Evolutionary conservation across 1,140 invertebrate species (phyloP).

Genomic region (Drosophila miranda): DNA sequence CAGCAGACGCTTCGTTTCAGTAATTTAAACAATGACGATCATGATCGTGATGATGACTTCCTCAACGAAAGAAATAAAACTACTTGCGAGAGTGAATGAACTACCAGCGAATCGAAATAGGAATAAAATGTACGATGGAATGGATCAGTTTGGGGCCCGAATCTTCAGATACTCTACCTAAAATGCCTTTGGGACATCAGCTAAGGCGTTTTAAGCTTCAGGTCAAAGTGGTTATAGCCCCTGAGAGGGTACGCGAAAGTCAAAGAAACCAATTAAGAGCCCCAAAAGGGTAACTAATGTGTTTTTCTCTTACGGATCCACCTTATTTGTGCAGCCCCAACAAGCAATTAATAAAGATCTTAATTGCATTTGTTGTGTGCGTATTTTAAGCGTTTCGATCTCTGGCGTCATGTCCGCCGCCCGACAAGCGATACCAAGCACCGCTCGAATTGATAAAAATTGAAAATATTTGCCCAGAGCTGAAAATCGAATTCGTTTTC

Average conservation of each 20-base stretch:
- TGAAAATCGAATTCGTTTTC: slow-evolving; percentile 46
- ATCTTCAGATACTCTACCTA: too few relatives aligned
- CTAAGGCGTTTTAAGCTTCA: too few relatives aligned
- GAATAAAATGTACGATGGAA: too few relatives aligned
- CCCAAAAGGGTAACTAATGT: slow-evolving; percentile 5
- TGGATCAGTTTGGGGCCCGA: too few relatives aligned
- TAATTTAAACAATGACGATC: slow-evolving; percentile 31
- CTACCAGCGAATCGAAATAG: slow-evolving; percentile 19
- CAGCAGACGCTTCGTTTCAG: slow-evolving; percentile 41
- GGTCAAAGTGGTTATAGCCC: too few relatives aligned
- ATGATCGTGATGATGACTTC: slow-evolving; percentile 44
- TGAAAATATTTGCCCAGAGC: slow-evolving; percentile 56
- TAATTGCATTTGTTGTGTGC: slow-evolving; percentile 40
- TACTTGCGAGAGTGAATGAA: slow-evolving; percentile 59
- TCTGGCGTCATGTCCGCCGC: slow-evolving; percentile 39
- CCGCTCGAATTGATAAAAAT: slow-evolving; percentile 16
- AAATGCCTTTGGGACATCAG: too few relatives aligned
- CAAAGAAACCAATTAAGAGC: slow-evolving; percentile 10
- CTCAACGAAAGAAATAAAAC: slow-evolving; percentile 38
- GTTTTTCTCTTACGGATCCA: too few relatives aligned
- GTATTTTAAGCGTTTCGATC: slow-evolving; percentile 18
- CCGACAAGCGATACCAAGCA: background rate
- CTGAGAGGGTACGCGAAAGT: background rate
- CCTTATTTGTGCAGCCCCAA: slow-evolving; percentile 18
- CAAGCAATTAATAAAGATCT: slow-evolving; percentile 40